Evolutionary conservation across 2,113 vertebrate species (phyloP).

Genomic region (Peucedramus taeniatus): DNA sequence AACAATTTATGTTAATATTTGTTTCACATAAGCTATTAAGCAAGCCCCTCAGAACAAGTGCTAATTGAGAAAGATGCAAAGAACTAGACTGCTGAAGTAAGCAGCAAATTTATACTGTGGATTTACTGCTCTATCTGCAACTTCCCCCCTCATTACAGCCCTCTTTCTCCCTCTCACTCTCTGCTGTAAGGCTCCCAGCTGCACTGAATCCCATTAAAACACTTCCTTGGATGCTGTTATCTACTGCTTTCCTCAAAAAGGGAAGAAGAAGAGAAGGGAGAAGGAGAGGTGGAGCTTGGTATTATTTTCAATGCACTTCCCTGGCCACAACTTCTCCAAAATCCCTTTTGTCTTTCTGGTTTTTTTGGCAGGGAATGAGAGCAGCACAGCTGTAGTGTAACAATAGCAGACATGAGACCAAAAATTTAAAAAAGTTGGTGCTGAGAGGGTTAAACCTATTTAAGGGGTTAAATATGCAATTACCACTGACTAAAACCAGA

Average conservation of each 20-base stretch:
- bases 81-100: constrained; percentile 54
- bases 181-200: constrained; percentile 45
- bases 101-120: constrained; percentile 34
- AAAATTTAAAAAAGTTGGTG: constrained; percentile 35
- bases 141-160: constrained; percentile 20
- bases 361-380: constrained; percentile 23
- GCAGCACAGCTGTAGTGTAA: constrained; percentile 36
- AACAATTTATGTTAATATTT: constrained; percentile 79
- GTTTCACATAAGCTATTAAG: constrained; percentile 71
- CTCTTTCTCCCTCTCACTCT: neutral
- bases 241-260: constrained; percentile 13
- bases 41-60: constrained; percentile 64
- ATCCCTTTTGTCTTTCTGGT: constrained; percentile 31
- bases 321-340: constrained; percentile 30
- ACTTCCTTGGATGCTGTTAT: constrained; percentile 13
- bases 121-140: constrained; percentile 41
- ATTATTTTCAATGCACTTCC: neutral
- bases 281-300: neutral
- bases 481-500: constrained; percentile 75
- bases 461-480: constrained; percentile 80
- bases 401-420: constrained; percentile 18
- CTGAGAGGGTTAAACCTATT: constrained; percentile 71
- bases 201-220: constrained; percentile 51
- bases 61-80: constrained; percentile 68
- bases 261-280: neutral